phyloP scores from a whole-genome alignment of 2,797 vertebrate species.

The Momotus momota region DNA sequence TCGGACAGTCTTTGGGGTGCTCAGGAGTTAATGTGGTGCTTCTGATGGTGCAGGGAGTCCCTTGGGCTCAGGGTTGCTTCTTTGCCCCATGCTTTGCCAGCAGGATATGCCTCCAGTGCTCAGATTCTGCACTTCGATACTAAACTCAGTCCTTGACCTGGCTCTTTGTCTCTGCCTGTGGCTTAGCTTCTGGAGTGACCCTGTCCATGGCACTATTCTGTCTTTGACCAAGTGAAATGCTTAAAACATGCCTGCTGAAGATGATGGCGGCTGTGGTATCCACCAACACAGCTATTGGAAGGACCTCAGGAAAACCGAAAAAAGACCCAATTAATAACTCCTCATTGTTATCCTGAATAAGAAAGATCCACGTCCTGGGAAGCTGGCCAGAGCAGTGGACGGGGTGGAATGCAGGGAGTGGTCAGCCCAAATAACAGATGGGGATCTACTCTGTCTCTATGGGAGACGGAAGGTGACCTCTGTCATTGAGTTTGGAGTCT shows the following conservation, averaged over 20 bases:
- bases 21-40: not conserved
- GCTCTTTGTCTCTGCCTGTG: not conserved
- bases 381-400: slow-evolving; percentile 61
- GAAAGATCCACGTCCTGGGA: slow-evolving; percentile 67
- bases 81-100: not conserved
- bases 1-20: not conserved
- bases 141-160: not conserved
- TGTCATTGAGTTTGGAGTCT: slow-evolving; percentile 59
- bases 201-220: not conserved
- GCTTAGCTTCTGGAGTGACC: not conserved
- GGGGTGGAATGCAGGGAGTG: slow-evolving; percentile 71
- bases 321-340: slow-evolving; percentile 63
- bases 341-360: slow-evolving; percentile 70
- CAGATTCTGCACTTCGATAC: not conserved
- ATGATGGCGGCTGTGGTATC: not conserved
- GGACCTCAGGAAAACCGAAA: slow-evolving; percentile 65
- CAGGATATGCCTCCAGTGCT: not conserved
- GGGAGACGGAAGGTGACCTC: slow-evolving; percentile 75
- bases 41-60: not conserved
- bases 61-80: not conserved
- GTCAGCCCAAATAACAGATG: slow-evolving; percentile 75
- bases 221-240: not conserved
- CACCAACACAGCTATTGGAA: slow-evolving; percentile 19
- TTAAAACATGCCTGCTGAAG: not conserved
- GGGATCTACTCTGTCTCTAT: slow-evolving; percentile 70